These are phyloP conservation scores for Eupithecia tripunctaria DNA, from an alignment of 2,888 invertebrate genomes.

Conservation along the genomic window DNA sequence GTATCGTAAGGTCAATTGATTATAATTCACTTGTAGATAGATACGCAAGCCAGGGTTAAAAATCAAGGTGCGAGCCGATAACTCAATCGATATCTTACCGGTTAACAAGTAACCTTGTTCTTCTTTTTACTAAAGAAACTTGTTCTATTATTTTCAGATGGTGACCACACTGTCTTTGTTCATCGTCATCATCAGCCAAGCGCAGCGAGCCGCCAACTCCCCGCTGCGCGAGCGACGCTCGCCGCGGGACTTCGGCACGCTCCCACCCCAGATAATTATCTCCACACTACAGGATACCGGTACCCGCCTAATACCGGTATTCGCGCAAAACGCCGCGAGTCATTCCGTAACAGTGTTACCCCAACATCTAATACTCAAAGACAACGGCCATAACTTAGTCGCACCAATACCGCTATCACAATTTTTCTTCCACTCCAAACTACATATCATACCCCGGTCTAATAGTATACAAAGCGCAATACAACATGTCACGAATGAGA, in stretches of 20 bases:
- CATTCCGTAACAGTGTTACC: conserved; percentile 30
- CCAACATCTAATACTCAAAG: conserved; percentile 35
- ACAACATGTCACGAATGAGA: conserved; percentile 56
- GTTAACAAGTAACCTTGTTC: not conserved
- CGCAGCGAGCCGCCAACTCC: conserved; percentile 49
- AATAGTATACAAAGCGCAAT: conserved; percentile 59
- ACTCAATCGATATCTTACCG: not conserved
- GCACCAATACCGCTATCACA: conserved; percentile 59
- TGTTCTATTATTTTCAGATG: conserved; percentile 59
- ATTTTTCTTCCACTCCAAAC: conserved; percentile 55
- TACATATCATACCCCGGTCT: conserved; percentile 69
- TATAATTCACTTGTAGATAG: not conserved
- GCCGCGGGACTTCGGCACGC: conserved; percentile 32
- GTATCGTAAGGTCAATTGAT: not conserved
- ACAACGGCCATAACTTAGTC: conserved; percentile 39
- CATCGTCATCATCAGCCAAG: conserved; percentile 49
- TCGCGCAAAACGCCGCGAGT: conserved; percentile 18
- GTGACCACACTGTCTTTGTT: conserved; percentile 50
- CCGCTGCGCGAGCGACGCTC: conserved; percentile 46
- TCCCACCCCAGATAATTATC: conserved; percentile 33
- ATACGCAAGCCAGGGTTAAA: conserved; percentile 2
- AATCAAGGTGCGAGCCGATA: conserved; percentile 3
- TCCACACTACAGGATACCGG: conserved; percentile 37
- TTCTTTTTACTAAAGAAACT: too few relatives aligned
- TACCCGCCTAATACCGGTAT: conserved; percentile 27